Evolutionary conservation across 2,797 vertebrate genomes (phyloP).

Genomic region (Cirrhinus mrigala): DNA sequence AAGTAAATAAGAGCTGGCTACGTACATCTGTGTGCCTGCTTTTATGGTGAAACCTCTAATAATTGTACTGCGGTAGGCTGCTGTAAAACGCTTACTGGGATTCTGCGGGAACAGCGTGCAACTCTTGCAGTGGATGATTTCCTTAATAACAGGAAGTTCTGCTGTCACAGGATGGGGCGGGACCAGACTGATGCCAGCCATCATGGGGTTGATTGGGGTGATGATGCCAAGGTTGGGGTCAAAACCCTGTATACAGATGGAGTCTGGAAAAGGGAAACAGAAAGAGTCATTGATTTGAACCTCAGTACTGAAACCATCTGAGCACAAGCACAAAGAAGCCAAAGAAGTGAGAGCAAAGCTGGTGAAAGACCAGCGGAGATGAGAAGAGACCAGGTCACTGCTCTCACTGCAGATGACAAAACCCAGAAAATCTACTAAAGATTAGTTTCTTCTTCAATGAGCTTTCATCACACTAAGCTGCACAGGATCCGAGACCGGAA

Average conservation of each 20-base stretch:
- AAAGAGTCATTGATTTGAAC: conserved; percentile 32
- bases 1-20: not conserved
- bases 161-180: conserved; percentile 84
- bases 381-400: conserved; percentile 5
- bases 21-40: not conserved
- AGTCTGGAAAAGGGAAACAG: conserved; percentile 77
- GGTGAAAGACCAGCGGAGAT: not conserved
- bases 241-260: conserved; percentile 92
- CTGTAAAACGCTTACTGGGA: conserved; percentile 85
- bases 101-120: conserved; percentile 97
- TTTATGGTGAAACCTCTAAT: not conserved
- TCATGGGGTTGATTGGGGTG: conserved; percentile 92
- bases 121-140: conserved; percentile 96
- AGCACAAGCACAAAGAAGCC: conserved; percentile 10
- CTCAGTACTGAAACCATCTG: conserved; percentile 1
- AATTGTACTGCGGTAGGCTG: not conserved
- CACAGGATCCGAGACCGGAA: conserved; percentile 6
- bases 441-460: conserved; percentile 32
- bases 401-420: conserved; percentile 17
- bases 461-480: conserved; percentile 33
- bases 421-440: conserved; percentile 35
- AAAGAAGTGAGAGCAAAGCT: conserved; percentile 31
- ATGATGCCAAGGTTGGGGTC: conserved; percentile 90
- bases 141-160: conserved; percentile 89
- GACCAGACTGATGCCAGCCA: conserved; percentile 88